Conservation (phyloP, 2,113 vertebrate species). For the Eolophus roseicapilla region DNA sequence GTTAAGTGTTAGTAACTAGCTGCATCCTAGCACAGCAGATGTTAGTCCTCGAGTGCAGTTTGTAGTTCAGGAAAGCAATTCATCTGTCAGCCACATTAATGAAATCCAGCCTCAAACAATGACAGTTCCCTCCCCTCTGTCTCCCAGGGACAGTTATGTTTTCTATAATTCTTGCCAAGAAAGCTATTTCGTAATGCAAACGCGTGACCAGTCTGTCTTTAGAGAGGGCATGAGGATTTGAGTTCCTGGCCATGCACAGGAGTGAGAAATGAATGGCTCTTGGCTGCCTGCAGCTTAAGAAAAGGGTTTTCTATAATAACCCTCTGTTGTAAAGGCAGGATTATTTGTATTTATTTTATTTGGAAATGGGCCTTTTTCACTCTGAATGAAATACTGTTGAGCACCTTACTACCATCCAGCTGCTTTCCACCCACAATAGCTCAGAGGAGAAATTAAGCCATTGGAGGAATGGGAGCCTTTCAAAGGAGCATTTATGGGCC, state of each 20-base stretch:
- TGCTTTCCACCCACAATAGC: not conserved
- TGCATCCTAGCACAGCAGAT: not conserved
- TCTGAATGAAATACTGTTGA: slow-evolving; percentile 11
- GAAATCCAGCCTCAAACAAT: not conserved
- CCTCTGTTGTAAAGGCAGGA: slow-evolving; percentile 31
- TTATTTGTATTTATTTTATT: slow-evolving; percentile 63
- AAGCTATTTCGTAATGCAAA: slow-evolving; percentile 12
- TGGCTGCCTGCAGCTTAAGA: slow-evolving; percentile 29
- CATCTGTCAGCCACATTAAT: not conserved
- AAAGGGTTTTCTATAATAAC: slow-evolving; percentile 45
- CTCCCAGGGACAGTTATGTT: slow-evolving; percentile 15
- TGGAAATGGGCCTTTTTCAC: slow-evolving; percentile 41
- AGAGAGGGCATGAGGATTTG: not conserved
- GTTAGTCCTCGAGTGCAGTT: not conserved
- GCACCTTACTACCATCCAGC: slow-evolving; percentile 34
- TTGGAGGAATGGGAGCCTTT: slow-evolving; percentile 7
- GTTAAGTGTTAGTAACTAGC: not conserved
- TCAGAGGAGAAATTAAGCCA: slow-evolving; percentile 32
- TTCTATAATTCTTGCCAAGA: slow-evolving; percentile 14
- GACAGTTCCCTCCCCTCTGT: not conserved
- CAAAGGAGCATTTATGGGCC: slow-evolving; percentile 4
- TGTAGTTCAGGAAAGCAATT: slow-evolving; percentile 19
- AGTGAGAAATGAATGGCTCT: slow-evolving; percentile 46
- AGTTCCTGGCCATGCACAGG: not conserved
- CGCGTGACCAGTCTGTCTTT: not conserved